Evolutionary conservation across 2,797 vertebrate species (phyloP).

Genomic region (Chiloscyllium punctatum): DNA sequence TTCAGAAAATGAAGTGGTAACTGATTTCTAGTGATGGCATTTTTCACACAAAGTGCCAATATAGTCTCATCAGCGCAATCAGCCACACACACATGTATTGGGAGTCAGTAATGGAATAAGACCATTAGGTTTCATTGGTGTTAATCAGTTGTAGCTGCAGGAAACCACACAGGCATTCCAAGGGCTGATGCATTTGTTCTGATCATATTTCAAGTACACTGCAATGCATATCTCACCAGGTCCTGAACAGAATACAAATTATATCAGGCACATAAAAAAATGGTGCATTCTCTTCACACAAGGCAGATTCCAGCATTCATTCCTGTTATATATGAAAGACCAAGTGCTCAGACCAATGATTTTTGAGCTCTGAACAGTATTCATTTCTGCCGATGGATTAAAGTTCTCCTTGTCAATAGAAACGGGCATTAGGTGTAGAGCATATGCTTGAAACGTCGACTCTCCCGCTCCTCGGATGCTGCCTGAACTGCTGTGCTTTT

Average conservation of each 20-base stretch:
- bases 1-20: background rate
- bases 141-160: background rate
- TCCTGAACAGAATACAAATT: background rate
- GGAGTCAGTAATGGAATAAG: constrained; percentile 12
- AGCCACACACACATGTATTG: background rate
- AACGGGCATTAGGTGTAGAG: background rate
- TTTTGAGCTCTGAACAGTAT: background rate
- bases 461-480: too few relatives aligned
- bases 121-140: background rate
- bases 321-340: background rate
- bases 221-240: background rate
- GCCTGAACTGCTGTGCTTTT: too few relatives aligned
- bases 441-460: too few relatives aligned
- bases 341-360: background rate
- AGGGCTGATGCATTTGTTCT: background rate
- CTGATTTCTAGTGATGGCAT: background rate
- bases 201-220: background rate
- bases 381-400: background rate
- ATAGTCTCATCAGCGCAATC: background rate
- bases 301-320: background rate
- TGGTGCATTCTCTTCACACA: too few relatives aligned
- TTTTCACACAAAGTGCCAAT: background rate
- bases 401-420: too few relatives aligned
- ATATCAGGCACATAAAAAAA: background rate
- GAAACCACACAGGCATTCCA: background rate